Percentiles rank a stretch among this genome's conserved stretches.
phyloP scores from a whole-genome alignment of 1,140 invertebrate genomes.

The Ceratina australensis region DNA sequence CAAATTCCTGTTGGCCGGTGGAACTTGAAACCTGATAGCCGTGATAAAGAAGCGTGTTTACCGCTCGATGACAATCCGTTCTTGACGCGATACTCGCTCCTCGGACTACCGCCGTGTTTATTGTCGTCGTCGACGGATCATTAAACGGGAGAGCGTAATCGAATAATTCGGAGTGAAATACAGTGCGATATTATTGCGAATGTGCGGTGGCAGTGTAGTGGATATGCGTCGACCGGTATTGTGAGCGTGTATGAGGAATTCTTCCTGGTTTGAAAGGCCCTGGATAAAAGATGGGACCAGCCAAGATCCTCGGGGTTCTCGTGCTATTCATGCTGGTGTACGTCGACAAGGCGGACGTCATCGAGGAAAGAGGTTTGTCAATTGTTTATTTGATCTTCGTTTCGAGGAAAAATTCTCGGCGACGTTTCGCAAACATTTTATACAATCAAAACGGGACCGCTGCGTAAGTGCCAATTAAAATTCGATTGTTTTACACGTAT shows the following conservation, averaged over 20 bases:
- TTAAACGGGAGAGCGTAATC: not conserved
- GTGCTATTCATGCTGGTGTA: slow-evolving; percentile 62
- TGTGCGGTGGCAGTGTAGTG: slow-evolving; percentile 66
- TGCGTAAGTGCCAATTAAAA: not conserved
- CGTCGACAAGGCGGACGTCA: slow-evolving; percentile 66
- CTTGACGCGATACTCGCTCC: not conserved
- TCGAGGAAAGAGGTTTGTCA: slow-evolving; percentile 76
- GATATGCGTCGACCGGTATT: slow-evolving; percentile 68
- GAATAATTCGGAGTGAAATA: slow-evolving; percentile 18
- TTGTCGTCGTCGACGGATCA: not conserved
- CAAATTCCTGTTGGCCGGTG: not conserved
- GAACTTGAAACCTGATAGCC: slow-evolving; percentile 7
- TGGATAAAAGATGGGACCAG: slow-evolving; percentile 69
- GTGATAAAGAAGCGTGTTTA: not conserved
- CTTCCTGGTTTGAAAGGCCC: slow-evolving; percentile 57
- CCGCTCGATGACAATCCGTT: not conserved
- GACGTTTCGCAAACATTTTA: not conserved
- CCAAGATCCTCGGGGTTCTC: slow-evolving; percentile 63
- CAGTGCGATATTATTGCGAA: slow-evolving; percentile 27
- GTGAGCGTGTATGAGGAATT: slow-evolving; percentile 63
- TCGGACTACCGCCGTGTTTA: not conserved
- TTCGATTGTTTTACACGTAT: not conserved
- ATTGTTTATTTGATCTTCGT: not conserved
- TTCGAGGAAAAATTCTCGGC: not conserved
- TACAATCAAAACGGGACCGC: not conserved